Evolutionary conservation across 2,888 invertebrate genomes (phyloP).

Genomic region (Leucophora obtusa): DNA sequence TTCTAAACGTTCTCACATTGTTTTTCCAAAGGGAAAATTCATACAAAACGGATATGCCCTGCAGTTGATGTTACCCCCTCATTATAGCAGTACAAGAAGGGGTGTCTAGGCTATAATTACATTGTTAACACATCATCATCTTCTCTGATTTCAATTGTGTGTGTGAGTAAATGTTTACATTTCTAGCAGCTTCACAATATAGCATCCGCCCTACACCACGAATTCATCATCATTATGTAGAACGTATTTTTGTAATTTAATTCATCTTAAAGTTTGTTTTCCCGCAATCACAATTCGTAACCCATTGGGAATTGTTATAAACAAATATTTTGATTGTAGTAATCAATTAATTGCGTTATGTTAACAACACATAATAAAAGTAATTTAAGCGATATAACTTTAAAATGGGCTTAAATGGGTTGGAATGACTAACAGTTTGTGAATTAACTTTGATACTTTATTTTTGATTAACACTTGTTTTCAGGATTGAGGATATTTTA

Average conservation of each 20-base stretch:
- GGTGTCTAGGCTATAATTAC: conserved; percentile 74
- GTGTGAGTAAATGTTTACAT: conserved; percentile 20
- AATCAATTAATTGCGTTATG: conserved; percentile 65
- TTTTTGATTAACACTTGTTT: too few relatives aligned
- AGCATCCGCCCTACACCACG: conserved; percentile 45
- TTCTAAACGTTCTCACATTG: conserved; percentile 55
- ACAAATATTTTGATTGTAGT: conserved; percentile 74
- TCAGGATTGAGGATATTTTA: too few relatives aligned
- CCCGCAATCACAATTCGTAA: conserved; percentile 66
- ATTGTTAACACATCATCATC: conserved; percentile 76
- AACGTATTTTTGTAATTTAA: conserved; percentile 65
- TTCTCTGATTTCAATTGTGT: conserved; percentile 63
- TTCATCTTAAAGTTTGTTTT: conserved; percentile 65
- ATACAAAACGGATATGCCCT: conserved; percentile 10
- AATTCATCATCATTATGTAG: neutral
- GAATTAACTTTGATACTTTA: neutral
- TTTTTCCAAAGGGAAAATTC: conserved; percentile 13
- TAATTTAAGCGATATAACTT: neutral
- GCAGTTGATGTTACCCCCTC: conserved; percentile 29
- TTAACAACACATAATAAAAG: neutral
- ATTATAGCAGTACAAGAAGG: conserved; percentile 1
- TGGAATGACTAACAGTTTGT: conserved; percentile 17
- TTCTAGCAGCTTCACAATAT: conserved; percentile 20
- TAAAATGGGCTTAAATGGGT: neutral
- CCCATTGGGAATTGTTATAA: conserved; percentile 74